Percentiles rank a stretch among this genome's conserved stretches.
These are phyloP conservation scores for Scaptomyza cyrtandrae DNA, from an alignment of 2,888 invertebrate genomes.

Conservation along the genomic window DNA sequence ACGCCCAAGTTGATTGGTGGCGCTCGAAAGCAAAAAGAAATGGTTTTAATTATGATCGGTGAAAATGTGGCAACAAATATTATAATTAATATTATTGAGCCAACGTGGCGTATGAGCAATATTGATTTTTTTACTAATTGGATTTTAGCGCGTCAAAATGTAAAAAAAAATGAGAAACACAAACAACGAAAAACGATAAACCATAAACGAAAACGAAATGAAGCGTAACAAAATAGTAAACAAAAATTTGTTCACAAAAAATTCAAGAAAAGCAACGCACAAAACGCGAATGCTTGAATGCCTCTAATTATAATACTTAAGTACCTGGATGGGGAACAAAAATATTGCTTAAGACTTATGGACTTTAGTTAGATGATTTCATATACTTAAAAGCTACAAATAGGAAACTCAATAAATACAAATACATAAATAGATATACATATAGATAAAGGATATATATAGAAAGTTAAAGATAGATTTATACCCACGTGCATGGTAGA, in stretches of 20 bases:
- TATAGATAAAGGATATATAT: neutral
- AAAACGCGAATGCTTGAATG: constrained; percentile 39
- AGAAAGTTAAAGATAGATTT: neutral
- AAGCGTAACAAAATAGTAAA: constrained; percentile 26
- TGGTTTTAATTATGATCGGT: constrained; percentile 50
- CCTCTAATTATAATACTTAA: constrained; percentile 44
- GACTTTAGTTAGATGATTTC: neutral
- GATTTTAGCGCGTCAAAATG: constrained; percentile 63
- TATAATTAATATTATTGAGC: constrained; percentile 67
- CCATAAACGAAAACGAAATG: constrained; percentile 22
- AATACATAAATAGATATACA: neutral
- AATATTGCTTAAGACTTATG: neutral
- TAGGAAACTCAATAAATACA: neutral
- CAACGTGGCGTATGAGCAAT: constrained; percentile 75
- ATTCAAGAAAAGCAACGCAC: too few species aligned
- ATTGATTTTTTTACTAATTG: constrained; percentile 77
- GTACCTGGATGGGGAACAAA: constrained; percentile 44
- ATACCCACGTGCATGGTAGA: neutral
- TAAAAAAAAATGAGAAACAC: constrained; percentile 40
- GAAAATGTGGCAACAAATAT: constrained; percentile 28
- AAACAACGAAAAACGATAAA: constrained; percentile 15
- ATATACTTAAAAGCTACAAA: constrained; percentile 19
- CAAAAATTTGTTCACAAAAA: neutral
- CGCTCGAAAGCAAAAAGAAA: too few species aligned
- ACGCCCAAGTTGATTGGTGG: too few species aligned